Evolutionary conservation across 2,113 vertebrate genomes (phyloP), one percentile per base, ranked within the genome.

Genomic region (Strix uralensis): DNA sequence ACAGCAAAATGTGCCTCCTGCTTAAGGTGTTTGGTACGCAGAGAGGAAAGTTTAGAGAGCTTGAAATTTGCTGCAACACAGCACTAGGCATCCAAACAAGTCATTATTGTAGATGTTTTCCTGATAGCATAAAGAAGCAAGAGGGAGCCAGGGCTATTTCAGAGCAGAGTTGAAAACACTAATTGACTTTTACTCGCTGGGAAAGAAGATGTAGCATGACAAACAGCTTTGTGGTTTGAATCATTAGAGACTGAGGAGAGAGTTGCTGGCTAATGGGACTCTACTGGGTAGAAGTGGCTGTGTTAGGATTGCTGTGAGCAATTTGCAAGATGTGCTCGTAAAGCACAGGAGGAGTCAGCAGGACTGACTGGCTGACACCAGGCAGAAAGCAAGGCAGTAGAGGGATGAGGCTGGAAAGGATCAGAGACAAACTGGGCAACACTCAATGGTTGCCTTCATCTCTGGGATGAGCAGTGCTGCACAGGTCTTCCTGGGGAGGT

Each of bases 121-220:
- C 94, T 94, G 89, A 90, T 71, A 96, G 89, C 81, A 13, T 75
- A 81, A 94, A 95, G 78, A 71, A 91, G 61, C 65, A 91, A 88
- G 77, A 81, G 40, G 30, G 57, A 94, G 57, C 26, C 49, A 55
- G 10, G 46, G 57, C 69, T 79, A 42, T 89, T 95, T 67, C 91
- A 84, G 77, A 85, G 78, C 70, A 65, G 92, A 89, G 44, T 3
- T 85, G 89, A 89, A 91, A 96, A 79, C 44, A 13, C 70, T 96
- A 94, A 96, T 95, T 94, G 93, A 79, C 91, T 94, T 97, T 75
- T 89, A 79, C 49, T 90, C 61, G 25, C 81, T 69, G 70, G 52
- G 52, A 92, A 77, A 57, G 74, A 90, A 86, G 93, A 85, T 32
- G 52, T 40, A 65, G 49, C 38, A 52, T 90, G 93, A 94, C 36